Conservation (phyloP, 2,797 vertebrate genomes). For the Natrix natrix region DNA sequence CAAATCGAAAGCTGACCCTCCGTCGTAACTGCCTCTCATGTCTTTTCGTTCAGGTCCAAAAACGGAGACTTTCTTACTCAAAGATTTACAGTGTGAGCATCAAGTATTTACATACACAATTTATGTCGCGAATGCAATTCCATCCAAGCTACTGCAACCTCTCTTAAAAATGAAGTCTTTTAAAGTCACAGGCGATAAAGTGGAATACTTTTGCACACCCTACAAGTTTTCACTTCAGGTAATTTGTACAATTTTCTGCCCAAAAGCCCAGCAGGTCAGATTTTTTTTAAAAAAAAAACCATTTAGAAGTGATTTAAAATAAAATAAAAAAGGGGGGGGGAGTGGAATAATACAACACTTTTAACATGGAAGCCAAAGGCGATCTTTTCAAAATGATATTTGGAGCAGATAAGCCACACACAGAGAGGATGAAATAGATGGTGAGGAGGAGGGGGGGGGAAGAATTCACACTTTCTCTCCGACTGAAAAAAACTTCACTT, state of each 20-base stretch:
- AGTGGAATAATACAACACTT: conserved; percentile 39
- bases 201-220: conserved; percentile 58
- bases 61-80: conserved; percentile 57
- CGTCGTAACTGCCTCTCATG: conserved; percentile 71
- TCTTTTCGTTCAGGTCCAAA: conserved; percentile 50
- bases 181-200: conserved; percentile 49
- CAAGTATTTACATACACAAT: conserved; percentile 71
- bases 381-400: conserved; percentile 31
- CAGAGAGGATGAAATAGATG: conserved; percentile 13
- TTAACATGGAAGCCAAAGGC: conserved; percentile 46
- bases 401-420: conserved; percentile 33
- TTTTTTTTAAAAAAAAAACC: conserved; percentile 38
- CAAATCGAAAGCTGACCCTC: conserved; percentile 68
- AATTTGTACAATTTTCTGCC: conserved; percentile 64
- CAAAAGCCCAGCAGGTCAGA: conserved; percentile 60
- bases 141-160: conserved; percentile 66
- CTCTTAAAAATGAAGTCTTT: conserved; percentile 59
- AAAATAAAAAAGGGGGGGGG: conserved; percentile 20
- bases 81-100: conserved; percentile 52
- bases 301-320: conserved; percentile 59
- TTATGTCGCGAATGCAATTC: conserved; percentile 60
- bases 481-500: not conserved
- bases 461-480: conserved; percentile 47
- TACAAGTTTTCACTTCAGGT: conserved; percentile 62
- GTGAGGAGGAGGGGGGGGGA: not conserved